Conservation (phyloP, 2,797 vertebrate genomes). For the Anabas testudineus region DNA sequence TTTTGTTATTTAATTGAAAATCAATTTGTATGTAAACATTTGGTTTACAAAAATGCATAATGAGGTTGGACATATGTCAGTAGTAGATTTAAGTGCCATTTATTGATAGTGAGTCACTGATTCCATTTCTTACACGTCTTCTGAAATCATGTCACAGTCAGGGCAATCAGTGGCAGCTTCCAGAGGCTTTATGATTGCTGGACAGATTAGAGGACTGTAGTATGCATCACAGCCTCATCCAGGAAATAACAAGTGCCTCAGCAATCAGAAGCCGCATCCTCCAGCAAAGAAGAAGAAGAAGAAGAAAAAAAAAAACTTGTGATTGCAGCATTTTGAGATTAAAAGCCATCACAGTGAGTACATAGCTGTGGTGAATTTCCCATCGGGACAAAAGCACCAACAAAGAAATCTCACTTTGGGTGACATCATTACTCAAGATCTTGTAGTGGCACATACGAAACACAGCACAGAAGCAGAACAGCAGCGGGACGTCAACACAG, state of each 20-base stretch:
- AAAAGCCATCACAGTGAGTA: conserved; percentile 58
- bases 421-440: conserved; percentile 22
- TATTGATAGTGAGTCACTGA: conserved; percentile 26
- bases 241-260: conserved; percentile 66
- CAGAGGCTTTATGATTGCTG: conserved; percentile 65
- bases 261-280: conserved; percentile 75
- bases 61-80: conserved; percentile 2
- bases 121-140: conserved; percentile 21
- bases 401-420: conserved; percentile 35
- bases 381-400: conserved; percentile 41
- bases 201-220: conserved; percentile 69
- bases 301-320: conserved; percentile 16
- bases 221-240: conserved; percentile 67
- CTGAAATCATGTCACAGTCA: conserved; percentile 50
- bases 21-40: no score
- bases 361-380: conserved; percentile 43
- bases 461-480: conserved; percentile 5
- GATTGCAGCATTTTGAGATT: conserved; percentile 71
- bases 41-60: conserved; percentile 29
- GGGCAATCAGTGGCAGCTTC: conserved; percentile 69
- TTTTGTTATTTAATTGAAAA: no score
- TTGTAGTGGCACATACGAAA: conserved; percentile 5
- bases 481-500: neutral
- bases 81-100: conserved; percentile 25
- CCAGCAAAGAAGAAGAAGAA: no score